These are phyloP conservation scores for Nymphalis io DNA, from an alignment of 1,140 invertebrate species.

Conservation along the genomic window DNA sequence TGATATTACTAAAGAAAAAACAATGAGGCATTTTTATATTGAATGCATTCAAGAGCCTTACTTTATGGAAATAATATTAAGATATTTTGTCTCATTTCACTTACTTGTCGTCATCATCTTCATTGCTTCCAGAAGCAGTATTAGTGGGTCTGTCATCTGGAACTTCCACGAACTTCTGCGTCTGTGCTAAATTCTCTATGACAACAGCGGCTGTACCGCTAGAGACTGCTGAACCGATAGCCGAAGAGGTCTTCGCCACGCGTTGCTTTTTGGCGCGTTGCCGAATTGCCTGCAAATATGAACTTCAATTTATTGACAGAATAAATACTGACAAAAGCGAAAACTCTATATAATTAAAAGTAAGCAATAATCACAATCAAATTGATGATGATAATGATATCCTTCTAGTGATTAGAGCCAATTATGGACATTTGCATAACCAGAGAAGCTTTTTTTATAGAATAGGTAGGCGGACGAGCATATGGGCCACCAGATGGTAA, in stretches of 20 bases:
- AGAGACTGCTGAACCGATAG: slow-evolving; percentile 87
- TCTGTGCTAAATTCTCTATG: slow-evolving; percentile 93
- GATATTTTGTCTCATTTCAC: slow-evolving; percentile 19
- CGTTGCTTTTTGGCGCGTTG: slow-evolving; percentile 91
- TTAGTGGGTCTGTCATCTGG: slow-evolving; percentile 90
- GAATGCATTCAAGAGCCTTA: neutral
- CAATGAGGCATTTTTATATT: too few species aligned
- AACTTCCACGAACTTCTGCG: slow-evolving; percentile 88
- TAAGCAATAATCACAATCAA: too few species aligned
- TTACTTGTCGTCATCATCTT: slow-evolving; percentile 86
- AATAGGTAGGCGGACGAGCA: too few species aligned
- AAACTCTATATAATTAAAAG: too few species aligned
- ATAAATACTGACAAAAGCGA: too few species aligned
- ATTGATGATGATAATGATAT: too few species aligned
- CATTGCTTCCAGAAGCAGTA: slow-evolving; percentile 92
- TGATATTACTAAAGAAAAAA: too few species aligned
- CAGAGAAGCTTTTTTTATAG: too few species aligned
- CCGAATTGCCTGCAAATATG: slow-evolving; percentile 82
- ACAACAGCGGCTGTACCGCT: slow-evolving; percentile 90
- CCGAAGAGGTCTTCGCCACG: slow-evolving; percentile 86
- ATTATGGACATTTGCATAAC: too few species aligned
- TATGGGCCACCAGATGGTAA: too few species aligned
- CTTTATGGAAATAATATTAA: neutral
- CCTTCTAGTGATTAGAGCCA: too few species aligned
- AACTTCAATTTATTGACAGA: neutral